phyloP scores from a whole-genome alignment of 1,140 invertebrate species.

The Monochamus saltuarius region DNA sequence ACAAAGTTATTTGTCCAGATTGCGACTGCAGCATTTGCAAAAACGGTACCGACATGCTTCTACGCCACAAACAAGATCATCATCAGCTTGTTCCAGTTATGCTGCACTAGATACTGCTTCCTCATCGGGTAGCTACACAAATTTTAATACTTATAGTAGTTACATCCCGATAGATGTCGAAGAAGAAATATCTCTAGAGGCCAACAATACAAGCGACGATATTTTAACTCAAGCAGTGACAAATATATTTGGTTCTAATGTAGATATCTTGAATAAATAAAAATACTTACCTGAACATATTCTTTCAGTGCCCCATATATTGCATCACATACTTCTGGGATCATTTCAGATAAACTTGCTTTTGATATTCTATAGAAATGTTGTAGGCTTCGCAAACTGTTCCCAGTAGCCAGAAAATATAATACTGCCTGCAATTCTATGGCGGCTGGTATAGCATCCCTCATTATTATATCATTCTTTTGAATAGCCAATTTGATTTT shows the following conservation, averaged over 20 bases:
- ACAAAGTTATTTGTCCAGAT: not conserved
- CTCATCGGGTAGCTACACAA: too few relatives aligned
- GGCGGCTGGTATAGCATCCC: slow-evolving; percentile 1
- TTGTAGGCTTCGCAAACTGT: slow-evolving; percentile 14
- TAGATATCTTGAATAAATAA: not conserved
- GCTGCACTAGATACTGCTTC: not conserved
- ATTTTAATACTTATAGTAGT: too few relatives aligned
- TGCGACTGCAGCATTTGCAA: not conserved
- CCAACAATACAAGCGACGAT: too few relatives aligned
- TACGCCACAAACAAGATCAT: not conserved
- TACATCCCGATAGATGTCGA: not conserved
- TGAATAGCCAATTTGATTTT: too few relatives aligned
- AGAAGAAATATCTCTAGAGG: slow-evolving; percentile 1
- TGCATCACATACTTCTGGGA: slow-evolving; percentile 28
- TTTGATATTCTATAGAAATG: slow-evolving; percentile 1
- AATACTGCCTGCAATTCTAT: slow-evolving; percentile 28
- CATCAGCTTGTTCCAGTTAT: not conserved
- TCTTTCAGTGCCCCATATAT: slow-evolving; percentile 21
- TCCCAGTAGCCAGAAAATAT: slow-evolving; percentile 27
- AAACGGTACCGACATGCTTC: not conserved
- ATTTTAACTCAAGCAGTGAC: too few relatives aligned
- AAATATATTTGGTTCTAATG: too few relatives aligned
- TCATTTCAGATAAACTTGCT: not conserved
- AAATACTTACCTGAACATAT: slow-evolving; percentile 1
- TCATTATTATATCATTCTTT: not conserved